Evolutionary conservation across 2,888 invertebrate genomes (phyloP).

Genomic region (Gerris lacustris): DNA sequence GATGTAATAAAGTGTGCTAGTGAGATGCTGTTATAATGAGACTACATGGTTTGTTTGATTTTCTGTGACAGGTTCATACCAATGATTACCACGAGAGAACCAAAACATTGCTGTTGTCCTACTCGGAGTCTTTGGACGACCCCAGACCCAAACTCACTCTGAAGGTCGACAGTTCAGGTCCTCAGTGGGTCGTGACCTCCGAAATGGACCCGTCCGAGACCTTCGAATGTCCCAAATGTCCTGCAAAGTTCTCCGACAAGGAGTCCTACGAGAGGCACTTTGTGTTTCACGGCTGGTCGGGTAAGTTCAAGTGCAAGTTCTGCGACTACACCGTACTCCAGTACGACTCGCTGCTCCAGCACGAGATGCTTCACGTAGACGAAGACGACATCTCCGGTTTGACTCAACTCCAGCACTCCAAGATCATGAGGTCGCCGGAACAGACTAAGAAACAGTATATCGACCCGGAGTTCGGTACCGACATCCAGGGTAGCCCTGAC

Average conservation of each 20-base stretch:
- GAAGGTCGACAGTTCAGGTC: conserved; percentile 37
- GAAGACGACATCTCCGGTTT: background rate
- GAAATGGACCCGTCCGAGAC: conserved; percentile 29
- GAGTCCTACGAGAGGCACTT: conserved; percentile 58
- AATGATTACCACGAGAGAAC: conserved; percentile 67
- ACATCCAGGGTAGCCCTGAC: conserved; percentile 62
- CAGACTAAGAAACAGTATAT: conserved; percentile 29
- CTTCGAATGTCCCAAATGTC: conserved; percentile 50
- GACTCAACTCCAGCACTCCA: background rate
- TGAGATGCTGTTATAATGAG: too few relatives aligned
- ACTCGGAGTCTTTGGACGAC: conserved; percentile 50
- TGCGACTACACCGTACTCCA: conserved; percentile 60
- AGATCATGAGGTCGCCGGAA: background rate
- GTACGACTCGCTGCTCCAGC: conserved; percentile 52
- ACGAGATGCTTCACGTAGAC: conserved; percentile 41
- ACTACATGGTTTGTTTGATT: too few relatives aligned
- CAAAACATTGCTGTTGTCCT: conserved; percentile 51
- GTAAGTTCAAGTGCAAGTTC: conserved; percentile 53
- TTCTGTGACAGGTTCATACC: conserved; percentile 47
- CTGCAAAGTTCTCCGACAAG: conserved; percentile 59
- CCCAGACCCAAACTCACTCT: conserved; percentile 48
- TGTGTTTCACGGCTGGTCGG: conserved; percentile 51
- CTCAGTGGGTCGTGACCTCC: conserved; percentile 36
- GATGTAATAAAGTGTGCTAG: too few relatives aligned
- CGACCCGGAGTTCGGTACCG: conserved; percentile 54